phyloP scores from a whole-genome alignment of 2,113 vertebrate genomes.

The Pionites leucogaster region DNA sequence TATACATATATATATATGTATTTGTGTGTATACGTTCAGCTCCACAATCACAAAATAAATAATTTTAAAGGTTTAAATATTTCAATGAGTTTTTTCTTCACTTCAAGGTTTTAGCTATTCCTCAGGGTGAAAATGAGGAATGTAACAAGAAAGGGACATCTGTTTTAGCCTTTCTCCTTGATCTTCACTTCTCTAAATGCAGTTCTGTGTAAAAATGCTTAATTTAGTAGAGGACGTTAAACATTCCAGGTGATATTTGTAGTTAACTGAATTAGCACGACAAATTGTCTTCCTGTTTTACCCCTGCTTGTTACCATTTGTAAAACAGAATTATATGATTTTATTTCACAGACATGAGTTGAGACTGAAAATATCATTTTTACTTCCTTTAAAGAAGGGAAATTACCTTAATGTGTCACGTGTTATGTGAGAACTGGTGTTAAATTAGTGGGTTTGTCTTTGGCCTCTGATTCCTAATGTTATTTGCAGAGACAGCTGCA shows the following conservation, averaged over 20 bases:
- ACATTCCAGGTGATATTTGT: not conserved
- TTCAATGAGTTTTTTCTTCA: not conserved
- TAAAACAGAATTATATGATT: not conserved
- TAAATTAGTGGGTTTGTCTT: not conserved
- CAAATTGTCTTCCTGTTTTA: not conserved
- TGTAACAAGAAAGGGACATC: rapidly evolving
- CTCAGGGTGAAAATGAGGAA: not conserved
- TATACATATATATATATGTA: not conserved
- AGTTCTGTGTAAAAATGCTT: not conserved
- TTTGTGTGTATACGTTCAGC: not conserved
- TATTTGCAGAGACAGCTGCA: not conserved
- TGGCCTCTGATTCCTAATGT: not conserved
- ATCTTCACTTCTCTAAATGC: not conserved
- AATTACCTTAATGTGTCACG: not conserved
- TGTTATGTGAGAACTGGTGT: not conserved
- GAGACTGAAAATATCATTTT: not conserved
- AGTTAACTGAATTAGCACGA: not conserved
- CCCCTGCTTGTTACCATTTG: not conserved
- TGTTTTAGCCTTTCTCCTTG: not conserved
- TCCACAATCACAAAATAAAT: not conserved
- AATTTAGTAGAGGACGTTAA: not conserved
- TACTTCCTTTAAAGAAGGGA: not conserved
- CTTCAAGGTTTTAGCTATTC: not conserved
- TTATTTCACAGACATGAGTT: not conserved
- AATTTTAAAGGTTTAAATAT: not conserved